phyloP scores from a whole-genome alignment of 2,113 vertebrate genomes.

The Oryzias woworae region DNA sequence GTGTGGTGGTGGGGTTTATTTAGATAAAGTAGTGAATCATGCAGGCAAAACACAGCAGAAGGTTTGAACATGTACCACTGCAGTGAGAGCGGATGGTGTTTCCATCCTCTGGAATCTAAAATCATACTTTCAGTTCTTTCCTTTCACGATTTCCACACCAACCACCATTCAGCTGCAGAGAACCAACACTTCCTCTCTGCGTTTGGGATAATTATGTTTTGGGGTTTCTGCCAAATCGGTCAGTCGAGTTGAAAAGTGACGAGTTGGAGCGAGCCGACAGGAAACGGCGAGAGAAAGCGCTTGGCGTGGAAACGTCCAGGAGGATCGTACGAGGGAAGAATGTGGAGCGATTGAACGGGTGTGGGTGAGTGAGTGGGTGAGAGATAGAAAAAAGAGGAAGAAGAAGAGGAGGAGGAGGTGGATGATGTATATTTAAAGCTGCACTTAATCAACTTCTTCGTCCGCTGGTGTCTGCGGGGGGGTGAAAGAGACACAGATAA shows the following conservation, averaged over 20 bases:
- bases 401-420: constrained; percentile 47
- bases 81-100: too few species aligned
- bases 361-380: constrained; percentile 52
- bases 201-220: too few species aligned
- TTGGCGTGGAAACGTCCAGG: constrained; percentile 48
- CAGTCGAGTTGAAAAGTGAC: constrained; percentile 38
- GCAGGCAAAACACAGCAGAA: neutral
- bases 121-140: too few species aligned
- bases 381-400: constrained; percentile 15
- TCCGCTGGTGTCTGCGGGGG: constrained; percentile 71
- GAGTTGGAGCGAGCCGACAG: constrained; percentile 35
- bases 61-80: too few species aligned
- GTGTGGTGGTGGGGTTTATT: neutral
- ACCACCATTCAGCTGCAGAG: neutral
- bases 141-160: neutral
- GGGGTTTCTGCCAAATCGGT: too few species aligned
- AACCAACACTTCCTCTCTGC: neutral
- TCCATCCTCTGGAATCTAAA: too few species aligned
- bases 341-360: constrained; percentile 40
- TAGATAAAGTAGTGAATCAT: constrained; percentile 24
- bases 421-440: constrained; percentile 75
- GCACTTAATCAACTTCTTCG: constrained; percentile 76
- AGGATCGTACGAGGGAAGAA: constrained; percentile 37
- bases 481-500: constrained; percentile 48
- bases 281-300: constrained; percentile 48